Conservation (phyloP, 2,888 invertebrate genomes). For the Acanthoscelides obtectus region DNA sequence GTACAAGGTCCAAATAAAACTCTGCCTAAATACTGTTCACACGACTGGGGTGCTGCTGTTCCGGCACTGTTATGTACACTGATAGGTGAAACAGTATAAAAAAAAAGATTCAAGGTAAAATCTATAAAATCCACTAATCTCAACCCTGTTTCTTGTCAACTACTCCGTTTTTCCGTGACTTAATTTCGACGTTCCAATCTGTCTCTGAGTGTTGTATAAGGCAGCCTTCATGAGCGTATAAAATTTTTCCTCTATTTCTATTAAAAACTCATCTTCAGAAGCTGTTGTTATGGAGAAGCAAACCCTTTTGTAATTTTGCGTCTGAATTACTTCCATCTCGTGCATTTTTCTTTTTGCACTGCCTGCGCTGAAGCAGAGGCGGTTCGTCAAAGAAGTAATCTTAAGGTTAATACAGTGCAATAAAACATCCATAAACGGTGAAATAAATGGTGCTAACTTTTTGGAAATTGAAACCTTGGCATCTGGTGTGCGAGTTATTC, state of each 20-base stretch:
- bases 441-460: too few relatives aligned
- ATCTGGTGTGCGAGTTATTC: too few relatives aligned
- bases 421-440: too few relatives aligned
- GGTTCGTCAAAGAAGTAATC: background rate
- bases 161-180: background rate
- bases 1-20: too few relatives aligned
- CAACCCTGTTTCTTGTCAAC: background rate
- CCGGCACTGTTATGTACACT: too few relatives aligned
- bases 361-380: background rate
- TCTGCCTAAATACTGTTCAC: too few relatives aligned
- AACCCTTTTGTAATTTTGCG: constrained; percentile 3
- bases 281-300: constrained; percentile 8
- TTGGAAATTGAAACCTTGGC: too few relatives aligned
- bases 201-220: background rate
- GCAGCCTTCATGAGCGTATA: background rate
- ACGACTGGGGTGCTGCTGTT: too few relatives aligned
- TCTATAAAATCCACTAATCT: background rate
- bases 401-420: too few relatives aligned
- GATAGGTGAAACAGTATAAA: too few relatives aligned
- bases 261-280: background rate
- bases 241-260: background rate
- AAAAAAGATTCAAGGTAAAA: too few relatives aligned
- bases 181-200: background rate
- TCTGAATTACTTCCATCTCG: constrained; percentile 6
- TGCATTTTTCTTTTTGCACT: constrained; percentile 8